Conservation (phyloP, 2,888 invertebrate species). For the Celastrina argiolus region DNA sequence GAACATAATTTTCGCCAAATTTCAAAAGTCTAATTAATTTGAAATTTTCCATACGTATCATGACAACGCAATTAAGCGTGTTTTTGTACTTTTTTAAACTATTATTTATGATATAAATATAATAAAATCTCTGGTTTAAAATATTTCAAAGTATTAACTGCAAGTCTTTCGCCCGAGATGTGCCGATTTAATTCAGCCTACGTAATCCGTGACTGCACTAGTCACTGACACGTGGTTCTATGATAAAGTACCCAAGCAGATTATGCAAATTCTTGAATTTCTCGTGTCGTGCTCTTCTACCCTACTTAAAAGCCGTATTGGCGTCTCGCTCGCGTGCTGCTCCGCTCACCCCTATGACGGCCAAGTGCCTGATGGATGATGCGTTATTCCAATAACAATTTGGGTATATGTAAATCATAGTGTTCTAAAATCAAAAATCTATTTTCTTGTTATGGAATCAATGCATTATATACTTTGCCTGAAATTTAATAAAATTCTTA, state of each 20-base stretch:
- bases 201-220: conserved; percentile 75
- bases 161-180: conserved; percentile 39
- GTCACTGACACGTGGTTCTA: conserved; percentile 78
- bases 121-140: neutral
- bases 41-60: too few relatives aligned
- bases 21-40: too few relatives aligned
- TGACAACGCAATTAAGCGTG: too few relatives aligned
- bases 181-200: conserved; percentile 62
- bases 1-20: too few relatives aligned
- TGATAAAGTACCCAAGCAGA: conserved; percentile 76
- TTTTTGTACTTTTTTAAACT: too few relatives aligned
- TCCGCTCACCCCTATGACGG: conserved; percentile 64
- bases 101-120: too few relatives aligned
- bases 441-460: conserved; percentile 3
- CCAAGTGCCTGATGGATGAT: conserved; percentile 73
- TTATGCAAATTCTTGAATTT: conserved; percentile 76
- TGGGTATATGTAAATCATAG: conserved; percentile 68
- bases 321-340: conserved; percentile 50
- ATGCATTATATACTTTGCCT: neutral
- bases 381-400: conserved; percentile 77
- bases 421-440: conserved; percentile 46
- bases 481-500: neutral
- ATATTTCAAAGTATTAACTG: neutral
- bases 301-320: conserved; percentile 37
- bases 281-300: conserved; percentile 51